phyloP scores from a whole-genome alignment of 2,113 vertebrate genomes.

The Passerina amoena region DNA sequence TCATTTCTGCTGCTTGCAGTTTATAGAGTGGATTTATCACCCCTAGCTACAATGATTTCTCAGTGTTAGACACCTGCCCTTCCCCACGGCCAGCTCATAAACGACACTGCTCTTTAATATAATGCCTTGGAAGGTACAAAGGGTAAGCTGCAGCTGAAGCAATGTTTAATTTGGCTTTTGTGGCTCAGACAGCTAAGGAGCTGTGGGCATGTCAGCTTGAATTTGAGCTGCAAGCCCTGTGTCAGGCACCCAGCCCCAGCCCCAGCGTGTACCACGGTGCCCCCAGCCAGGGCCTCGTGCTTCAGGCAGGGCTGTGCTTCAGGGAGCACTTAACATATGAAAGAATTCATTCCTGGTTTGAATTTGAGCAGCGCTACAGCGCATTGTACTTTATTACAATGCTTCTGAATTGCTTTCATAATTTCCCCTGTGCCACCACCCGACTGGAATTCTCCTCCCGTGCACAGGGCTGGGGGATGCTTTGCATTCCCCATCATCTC shows the following conservation, averaged over 20 bases:
- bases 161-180: constrained; percentile 62
- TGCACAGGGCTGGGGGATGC: neutral
- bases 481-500: neutral
- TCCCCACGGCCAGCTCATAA: constrained; percentile 25
- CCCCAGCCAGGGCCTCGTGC: constrained; percentile 8
- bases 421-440: constrained; percentile 55
- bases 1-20: neutral
- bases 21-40: constrained; percentile 50
- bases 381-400: constrained; percentile 59
- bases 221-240: neutral
- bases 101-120: constrained; percentile 40
- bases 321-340: constrained; percentile 52
- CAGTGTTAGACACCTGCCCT: constrained; percentile 43
- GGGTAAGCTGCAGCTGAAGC: constrained; percentile 52
- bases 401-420: constrained; percentile 60
- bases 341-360: constrained; percentile 59
- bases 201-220: neutral
- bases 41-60: constrained; percentile 1
- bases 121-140: constrained; percentile 46
- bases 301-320: neutral
- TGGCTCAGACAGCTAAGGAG: constrained; percentile 7
- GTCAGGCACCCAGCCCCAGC: neutral
- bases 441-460: neutral
- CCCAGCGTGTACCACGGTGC: neutral
- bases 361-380: constrained; percentile 33